These are phyloP conservation scores for Melanotaenia parkinsoni DNA, from an alignment of 2,797 vertebrate genomes.

Conservation along the genomic window DNA sequence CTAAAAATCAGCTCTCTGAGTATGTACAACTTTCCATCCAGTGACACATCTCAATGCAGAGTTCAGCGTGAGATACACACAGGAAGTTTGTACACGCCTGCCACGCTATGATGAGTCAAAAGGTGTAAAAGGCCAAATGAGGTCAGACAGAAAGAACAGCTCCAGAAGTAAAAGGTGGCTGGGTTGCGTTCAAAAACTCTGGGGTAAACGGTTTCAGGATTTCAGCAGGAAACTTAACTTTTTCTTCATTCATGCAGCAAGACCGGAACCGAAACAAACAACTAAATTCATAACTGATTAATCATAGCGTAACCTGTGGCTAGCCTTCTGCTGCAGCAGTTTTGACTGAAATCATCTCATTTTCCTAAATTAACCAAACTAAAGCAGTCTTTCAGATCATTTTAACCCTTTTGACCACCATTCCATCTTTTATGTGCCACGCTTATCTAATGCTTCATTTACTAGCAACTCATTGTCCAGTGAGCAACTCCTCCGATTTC, in stretches of 20 bases:
- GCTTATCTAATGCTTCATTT: not conserved
- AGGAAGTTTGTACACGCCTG: conserved; percentile 13
- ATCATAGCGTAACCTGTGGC: not conserved
- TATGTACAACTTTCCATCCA: not conserved
- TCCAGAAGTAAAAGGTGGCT: not conserved
- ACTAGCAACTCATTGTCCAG: not conserved
- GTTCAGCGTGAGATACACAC: not conserved
- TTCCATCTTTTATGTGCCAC: not conserved
- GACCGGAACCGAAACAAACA: not conserved
- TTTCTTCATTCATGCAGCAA: not conserved
- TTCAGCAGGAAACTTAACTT: not conserved
- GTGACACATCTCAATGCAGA: not conserved
- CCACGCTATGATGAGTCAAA: conserved; percentile 10
- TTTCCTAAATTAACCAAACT: rapidly evolving
- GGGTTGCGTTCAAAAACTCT: not conserved
- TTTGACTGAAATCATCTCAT: not conserved
- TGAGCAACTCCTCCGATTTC: not conserved
- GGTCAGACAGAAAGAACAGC: not conserved
- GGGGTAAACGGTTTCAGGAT: not conserved
- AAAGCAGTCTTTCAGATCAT: not conserved
- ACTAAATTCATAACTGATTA: not conserved
- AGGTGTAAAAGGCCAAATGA: not conserved
- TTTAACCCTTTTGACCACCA: not conserved
- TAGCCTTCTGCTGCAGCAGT: not conserved
- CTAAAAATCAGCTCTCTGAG: conserved; percentile 5